Percentiles rank a stretch among this genome's conserved stretches.
Evolutionary conservation across 2,797 vertebrate genomes (phyloP).

Genomic region (Manis crassicaudata): DNA sequence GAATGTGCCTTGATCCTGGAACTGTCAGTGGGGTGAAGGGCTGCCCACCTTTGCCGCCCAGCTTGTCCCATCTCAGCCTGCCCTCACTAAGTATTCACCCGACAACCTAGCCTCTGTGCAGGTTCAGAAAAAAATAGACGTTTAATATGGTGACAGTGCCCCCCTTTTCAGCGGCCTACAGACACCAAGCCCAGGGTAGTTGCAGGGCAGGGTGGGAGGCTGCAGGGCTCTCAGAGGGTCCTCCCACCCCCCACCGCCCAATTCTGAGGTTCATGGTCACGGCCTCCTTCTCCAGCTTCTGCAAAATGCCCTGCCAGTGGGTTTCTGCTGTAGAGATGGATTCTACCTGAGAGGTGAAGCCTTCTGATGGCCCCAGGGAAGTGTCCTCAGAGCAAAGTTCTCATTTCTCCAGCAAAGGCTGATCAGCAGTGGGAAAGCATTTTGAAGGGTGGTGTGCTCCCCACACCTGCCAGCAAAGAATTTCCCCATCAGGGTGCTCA

Average conservation of each 20-base stretch:
- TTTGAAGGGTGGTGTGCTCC: background rate
- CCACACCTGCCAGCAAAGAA: background rate
- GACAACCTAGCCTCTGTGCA: background rate
- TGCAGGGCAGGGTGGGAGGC: too few species aligned
- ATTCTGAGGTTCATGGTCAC: background rate
- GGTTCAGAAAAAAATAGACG: background rate
- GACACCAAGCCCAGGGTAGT: background rate
- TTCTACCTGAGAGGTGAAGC: background rate
- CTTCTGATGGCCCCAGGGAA: background rate
- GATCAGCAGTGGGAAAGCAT: background rate
- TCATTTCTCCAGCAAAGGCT: background rate
- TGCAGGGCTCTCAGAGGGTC: background rate
- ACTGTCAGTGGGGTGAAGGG: background rate
- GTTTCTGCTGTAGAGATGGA: background rate
- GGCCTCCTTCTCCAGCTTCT: background rate
- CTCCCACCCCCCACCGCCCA: too few species aligned
- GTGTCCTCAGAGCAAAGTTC: background rate
- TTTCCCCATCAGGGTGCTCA: accelerated
- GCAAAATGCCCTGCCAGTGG: too few species aligned
- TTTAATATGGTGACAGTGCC: background rate
- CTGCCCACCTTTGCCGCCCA: background rate
- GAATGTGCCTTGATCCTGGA: background rate
- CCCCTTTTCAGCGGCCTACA: background rate
- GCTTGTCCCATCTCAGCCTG: accelerated
- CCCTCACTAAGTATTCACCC: background rate